Evolutionary conservation across 2,113 vertebrate species (phyloP), one percentile per base, ranked within the genome.

Genomic region (Kryptolebias marmoratus): DNA sequence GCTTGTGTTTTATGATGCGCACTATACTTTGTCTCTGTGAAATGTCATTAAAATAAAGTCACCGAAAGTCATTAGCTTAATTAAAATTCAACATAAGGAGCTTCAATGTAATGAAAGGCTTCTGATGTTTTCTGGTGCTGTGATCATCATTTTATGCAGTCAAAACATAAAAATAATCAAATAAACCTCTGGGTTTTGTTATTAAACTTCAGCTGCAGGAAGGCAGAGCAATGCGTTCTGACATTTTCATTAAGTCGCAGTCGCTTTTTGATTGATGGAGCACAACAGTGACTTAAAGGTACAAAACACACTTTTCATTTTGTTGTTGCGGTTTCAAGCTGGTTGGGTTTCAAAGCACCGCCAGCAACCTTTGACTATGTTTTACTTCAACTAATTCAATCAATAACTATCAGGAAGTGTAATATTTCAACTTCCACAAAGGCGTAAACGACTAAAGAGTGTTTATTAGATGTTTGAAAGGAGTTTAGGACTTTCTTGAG

Each of bases 21-120:
- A 47, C 30, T 68, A 60, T 15, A 63, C 45, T 68, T n/a, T 31
- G 1, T 47, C 44, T 9, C 45, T 7, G 62, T 59, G 71, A 69
- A 80, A 79, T 63, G 60, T 56, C 55, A 87, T 82, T 68, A 78
- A 81, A 80, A 52, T 48, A 55, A 62, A 74, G 39, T 84, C 32
- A 72, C 64, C 55, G 31, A 61, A 64, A 36, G 54, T 22, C 42
- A 81, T 80, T 76, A 31, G 50, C 48, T 58, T 79, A 63, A 86
- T 84, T 86, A 65, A 68, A 87, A 80, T 78, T 65, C 68, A 68
- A 36, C 11, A 27, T 64, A 74, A 83, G 16, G 0, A 74, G 79
- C 67, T 69, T 69, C 44, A 49, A 58, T 36, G 56, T 79, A 73
- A 83, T 85, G 58, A 75, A 80, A 86, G 30, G 27, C 67, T 70